Conservation (phyloP, 2,113 vertebrate genomes). For the Condylura cristata region DNA sequence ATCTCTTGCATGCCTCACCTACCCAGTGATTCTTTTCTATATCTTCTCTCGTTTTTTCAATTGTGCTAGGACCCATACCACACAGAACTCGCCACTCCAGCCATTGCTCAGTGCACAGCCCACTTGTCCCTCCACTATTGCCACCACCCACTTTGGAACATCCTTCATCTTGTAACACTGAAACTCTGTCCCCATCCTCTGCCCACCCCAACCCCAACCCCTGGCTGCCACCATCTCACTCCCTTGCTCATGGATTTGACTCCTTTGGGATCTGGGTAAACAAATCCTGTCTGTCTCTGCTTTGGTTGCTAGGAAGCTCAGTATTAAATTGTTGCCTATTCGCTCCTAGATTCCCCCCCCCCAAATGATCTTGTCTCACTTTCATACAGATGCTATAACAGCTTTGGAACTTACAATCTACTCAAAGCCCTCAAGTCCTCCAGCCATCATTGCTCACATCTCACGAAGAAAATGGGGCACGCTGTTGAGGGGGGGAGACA, state of each 20-base stretch:
- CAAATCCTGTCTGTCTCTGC: neutral
- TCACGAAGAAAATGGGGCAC: neutral
- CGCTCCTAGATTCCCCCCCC: neutral
- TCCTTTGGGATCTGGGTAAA: neutral
- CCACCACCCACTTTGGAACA: neutral
- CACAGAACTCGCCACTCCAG: neutral
- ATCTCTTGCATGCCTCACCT: neutral
- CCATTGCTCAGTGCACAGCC: neutral
- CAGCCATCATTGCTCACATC: neutral
- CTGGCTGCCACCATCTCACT: neutral
- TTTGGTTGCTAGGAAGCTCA: neutral
- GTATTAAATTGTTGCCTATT: neutral
- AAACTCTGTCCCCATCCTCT: neutral
- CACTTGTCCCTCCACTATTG: rapidly evolving
- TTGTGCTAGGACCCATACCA: neutral
- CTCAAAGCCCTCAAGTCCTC: neutral
- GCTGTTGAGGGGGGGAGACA: too few relatives aligned
- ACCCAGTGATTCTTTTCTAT: neutral
- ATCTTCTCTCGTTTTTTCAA: neutral
- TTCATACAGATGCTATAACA: neutral
- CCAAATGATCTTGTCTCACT: neutral
- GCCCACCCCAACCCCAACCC: neutral
- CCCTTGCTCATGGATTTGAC: neutral
- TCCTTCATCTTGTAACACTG: neutral
- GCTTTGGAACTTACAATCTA: neutral